phyloP scores from a whole-genome alignment of 1,140 invertebrate genomes.

The Ostrea edulis region DNA sequence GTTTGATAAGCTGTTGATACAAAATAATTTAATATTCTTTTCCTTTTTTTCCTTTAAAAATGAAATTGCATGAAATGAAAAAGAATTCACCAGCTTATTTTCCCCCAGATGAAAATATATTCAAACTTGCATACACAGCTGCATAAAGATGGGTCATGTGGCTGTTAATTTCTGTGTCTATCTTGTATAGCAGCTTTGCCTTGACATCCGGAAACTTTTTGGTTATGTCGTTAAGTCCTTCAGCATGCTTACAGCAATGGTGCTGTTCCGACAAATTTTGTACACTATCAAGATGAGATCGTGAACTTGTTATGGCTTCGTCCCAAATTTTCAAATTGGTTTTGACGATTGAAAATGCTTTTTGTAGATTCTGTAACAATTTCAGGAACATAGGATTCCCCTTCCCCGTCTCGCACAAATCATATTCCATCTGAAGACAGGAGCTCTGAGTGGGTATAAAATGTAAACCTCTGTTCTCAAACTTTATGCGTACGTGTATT shows the following conservation, averaged over 20 bases:
- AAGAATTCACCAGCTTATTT: no score
- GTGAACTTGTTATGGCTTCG: conserved; percentile 33
- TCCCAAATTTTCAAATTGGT: conserved; percentile 35
- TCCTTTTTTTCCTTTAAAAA: no score
- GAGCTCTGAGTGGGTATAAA: no score
- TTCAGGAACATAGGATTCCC: background rate
- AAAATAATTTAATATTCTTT: no score
- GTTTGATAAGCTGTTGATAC: no score
- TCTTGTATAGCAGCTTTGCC: conserved; percentile 55
- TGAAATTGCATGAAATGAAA: no score
- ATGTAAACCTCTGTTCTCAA: background rate
- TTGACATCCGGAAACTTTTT: conserved; percentile 54
- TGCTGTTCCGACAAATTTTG: conserved; percentile 61
- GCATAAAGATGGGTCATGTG: conserved; percentile 47
- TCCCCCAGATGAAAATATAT: background rate
- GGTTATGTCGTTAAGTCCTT: background rate
- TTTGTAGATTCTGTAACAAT: background rate
- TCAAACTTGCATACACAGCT: conserved; percentile 51
- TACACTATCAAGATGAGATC: conserved; percentile 42
- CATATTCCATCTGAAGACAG: background rate
- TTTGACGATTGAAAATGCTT: conserved; percentile 52
- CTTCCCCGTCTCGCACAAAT: background rate
- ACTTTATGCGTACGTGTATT: background rate
- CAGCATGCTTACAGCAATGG: conserved; percentile 47
- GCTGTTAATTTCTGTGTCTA: conserved; percentile 55